Evolutionary conservation across 2,888 invertebrate species (phyloP).

Genomic region (Criorhina ranunculi): DNA sequence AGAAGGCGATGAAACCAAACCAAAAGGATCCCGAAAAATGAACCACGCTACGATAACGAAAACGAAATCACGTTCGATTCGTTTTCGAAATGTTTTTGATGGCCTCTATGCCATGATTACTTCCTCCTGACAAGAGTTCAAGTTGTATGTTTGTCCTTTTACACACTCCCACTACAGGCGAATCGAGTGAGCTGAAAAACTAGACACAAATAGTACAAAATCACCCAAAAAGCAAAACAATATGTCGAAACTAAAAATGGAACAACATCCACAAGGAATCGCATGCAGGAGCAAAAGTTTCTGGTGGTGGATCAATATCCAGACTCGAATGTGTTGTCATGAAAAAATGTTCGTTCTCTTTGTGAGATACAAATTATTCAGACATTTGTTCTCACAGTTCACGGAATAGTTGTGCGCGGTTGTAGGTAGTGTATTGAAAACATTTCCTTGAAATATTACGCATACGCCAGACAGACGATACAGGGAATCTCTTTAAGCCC

Average conservation of each 20-base stretch:
- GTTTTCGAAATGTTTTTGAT: slow-evolving; percentile 65
- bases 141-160: slow-evolving; percentile 44
- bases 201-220: slow-evolving; percentile 18
- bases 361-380: slow-evolving; percentile 65
- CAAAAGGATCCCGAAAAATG: slow-evolving; percentile 34
- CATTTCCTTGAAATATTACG: slow-evolving; percentile 58
- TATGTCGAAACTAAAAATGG: slow-evolving; percentile 34
- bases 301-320: slow-evolving; percentile 50
- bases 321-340: slow-evolving; percentile 11
- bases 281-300: slow-evolving; percentile 10
- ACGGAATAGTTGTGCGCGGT: slow-evolving; percentile 52
- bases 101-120: slow-evolving; percentile 58
- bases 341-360: slow-evolving; percentile 30
- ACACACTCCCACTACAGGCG: slow-evolving; percentile 18
- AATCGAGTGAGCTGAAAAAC: background rate
- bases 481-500: slow-evolving; percentile 13
- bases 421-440: slow-evolving; percentile 23
- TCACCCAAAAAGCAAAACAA: slow-evolving; percentile 4
- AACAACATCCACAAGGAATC: slow-evolving; percentile 24
- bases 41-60: slow-evolving; percentile 40
- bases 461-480: slow-evolving; percentile 13
- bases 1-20: slow-evolving; percentile 7
- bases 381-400: slow-evolving; percentile 28
- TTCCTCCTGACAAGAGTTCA: slow-evolving; percentile 55
- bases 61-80: slow-evolving; percentile 66